Base-by-base conservation (phyloP, 2,113 vertebrate genomes). In the Danio rerio region DNA sequence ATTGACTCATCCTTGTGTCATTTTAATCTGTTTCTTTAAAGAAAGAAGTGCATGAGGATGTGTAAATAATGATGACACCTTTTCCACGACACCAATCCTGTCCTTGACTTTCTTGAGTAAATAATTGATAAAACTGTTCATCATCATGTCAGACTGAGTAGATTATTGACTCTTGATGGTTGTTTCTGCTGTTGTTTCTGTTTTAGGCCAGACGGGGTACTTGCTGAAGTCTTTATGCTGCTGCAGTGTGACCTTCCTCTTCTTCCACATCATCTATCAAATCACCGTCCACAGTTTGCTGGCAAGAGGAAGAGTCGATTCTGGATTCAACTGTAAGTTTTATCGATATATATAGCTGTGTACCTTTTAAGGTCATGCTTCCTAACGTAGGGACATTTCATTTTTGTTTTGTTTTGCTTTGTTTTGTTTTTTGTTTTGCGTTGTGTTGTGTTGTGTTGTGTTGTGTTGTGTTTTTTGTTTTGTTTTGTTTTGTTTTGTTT, bases 241-340 rank as follows among this genome's bases (percentile, higher is more conserved):
- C 92, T 94, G 92, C 91, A 99, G 98, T 92, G 87, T 98, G 76
- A 96, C 95, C 87, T 99, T 99, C 92, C 93, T 99, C 92, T 89
- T 98, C 85, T 92, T 99, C 78, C 97, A 99, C 91, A 95, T 98
- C 92, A 94, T 98, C 93, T 99, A 97, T 91, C 98, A 99, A 92
- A 98, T 98, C 91, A 97, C 95, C 6, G 82, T 99, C 94, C 94
- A 95, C 91, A 98, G 96, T 89, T 95, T 99, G 45, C 93, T 97
- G 91, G 96, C 96, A 78, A 89, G 92, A 86, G 93, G 91, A 59
- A 91, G 86, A 72, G 95, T 99, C 69, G 15, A 88, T 50, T 89
- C 95, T 65, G 88, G 90, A 85, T 99, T 96, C 93, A 98, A 94
- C 94, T 99, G 97, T 99, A 88, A 99, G 98, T 98, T 93, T n/a